A percentile compares a stretch with the other conserved stretches of the same genome.
Evolutionary conservation across 2,113 vertebrate species (phyloP).

Genomic region (Ictalurus furcatus): DNA sequence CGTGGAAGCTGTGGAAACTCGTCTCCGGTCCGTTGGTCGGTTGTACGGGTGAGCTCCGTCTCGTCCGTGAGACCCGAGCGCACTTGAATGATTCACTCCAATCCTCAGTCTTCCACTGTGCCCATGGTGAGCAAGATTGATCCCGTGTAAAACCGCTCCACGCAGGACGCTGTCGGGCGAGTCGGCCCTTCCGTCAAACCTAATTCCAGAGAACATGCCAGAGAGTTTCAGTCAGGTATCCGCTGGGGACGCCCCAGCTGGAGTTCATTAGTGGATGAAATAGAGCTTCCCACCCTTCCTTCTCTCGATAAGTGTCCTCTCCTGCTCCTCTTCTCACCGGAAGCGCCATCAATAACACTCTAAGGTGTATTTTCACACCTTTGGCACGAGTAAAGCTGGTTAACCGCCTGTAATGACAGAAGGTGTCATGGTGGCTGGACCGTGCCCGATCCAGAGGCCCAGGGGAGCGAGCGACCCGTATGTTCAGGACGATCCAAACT

Average conservation of each 20-base stretch:
- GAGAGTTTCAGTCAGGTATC: conserved; percentile 18
- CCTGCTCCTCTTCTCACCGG: conserved; percentile 16
- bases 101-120: neutral
- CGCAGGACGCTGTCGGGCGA: neutral
- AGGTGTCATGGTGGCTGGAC: neutral
- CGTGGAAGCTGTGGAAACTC: neutral
- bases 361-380: neutral
- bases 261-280: conserved; percentile 47
- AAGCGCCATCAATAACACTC: neutral
- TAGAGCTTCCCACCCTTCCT: neutral
- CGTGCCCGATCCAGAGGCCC: neutral
- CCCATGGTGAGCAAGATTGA: conserved; percentile 12
- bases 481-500: neutral
- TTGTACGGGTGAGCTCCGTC: neutral
- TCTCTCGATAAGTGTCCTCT: conserved; percentile 2
- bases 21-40: neutral
- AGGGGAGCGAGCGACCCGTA: neutral
- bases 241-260: conserved; percentile 37
- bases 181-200: conserved; percentile 26
- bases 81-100: neutral
- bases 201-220: conserved; percentile 32
- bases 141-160: conserved; percentile 8
- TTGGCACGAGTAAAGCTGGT: neutral
- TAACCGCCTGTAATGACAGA: neutral
- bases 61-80: neutral